Conservation (phyloP, 1,140 invertebrate genomes). For the Campoletis sonorensis region DNA sequence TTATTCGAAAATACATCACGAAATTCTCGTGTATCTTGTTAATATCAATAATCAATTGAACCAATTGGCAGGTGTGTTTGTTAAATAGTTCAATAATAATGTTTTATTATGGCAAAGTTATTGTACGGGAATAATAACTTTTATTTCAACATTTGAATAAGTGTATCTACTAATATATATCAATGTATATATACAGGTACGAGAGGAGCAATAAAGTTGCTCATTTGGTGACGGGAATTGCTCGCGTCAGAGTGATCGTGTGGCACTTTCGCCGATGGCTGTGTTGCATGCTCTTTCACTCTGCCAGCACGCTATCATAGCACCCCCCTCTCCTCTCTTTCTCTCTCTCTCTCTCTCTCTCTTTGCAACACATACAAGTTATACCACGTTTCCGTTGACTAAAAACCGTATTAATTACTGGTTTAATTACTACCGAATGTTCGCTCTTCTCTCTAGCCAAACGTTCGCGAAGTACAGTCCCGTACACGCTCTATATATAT, state of each 20-base stretch:
- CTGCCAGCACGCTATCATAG: neutral
- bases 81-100: too few species aligned
- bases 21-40: too few species aligned
- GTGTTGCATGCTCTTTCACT: neutral
- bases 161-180: neutral
- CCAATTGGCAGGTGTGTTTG: too few species aligned
- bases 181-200: neutral
- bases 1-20: too few species aligned
- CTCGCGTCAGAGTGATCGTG: conserved; percentile 22
- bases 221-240: conserved; percentile 40
- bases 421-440: conserved; percentile 42
- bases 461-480: neutral
- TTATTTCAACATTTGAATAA: neutral
- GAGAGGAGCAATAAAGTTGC: conserved; percentile 29
- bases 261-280: conserved; percentile 28
- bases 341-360: neutral
- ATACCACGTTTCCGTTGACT: conserved; percentile 19
- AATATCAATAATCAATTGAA: too few species aligned
- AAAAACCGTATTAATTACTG: conserved; percentile 44
- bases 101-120: neutral
- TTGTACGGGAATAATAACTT: neutral
- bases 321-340: too few species aligned
- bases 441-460: neutral
- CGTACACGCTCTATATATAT: neutral
- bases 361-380: neutral